These are phyloP conservation scores for Polietes domitor DNA, from an alignment of 2,888 invertebrate genomes.

Conservation along the genomic window DNA sequence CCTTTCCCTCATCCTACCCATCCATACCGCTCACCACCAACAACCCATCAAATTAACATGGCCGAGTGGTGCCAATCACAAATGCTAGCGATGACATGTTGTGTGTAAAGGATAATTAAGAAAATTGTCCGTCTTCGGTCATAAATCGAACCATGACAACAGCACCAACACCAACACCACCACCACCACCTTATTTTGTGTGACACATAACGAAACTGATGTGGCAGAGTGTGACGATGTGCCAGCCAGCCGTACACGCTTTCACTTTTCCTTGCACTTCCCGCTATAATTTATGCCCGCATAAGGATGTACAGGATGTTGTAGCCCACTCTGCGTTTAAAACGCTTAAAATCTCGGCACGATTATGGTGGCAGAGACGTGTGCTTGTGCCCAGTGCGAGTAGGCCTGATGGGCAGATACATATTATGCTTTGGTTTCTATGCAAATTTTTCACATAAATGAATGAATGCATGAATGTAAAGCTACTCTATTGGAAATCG, in stretches of 20 bases:
- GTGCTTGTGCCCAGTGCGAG: not conserved
- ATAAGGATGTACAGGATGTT: too few species aligned
- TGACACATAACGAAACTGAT: not conserved
- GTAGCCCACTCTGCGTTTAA: not conserved
- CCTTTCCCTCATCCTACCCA: too few species aligned
- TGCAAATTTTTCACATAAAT: slow-evolving; percentile 6
- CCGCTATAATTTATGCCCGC: too few species aligned
- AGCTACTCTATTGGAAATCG: not conserved
- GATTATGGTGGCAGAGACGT: not conserved
- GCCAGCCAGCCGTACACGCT: not conserved
- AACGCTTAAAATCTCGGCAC: not conserved
- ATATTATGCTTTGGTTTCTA: not conserved
- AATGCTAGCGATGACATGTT: too few species aligned
- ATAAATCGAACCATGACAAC: too few species aligned
- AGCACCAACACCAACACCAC: too few species aligned
- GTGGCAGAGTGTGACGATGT: not conserved
- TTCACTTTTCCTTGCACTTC: not conserved
- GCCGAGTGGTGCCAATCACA: too few species aligned
- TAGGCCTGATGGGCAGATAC: not conserved
- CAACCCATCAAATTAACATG: too few species aligned
- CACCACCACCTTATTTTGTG: too few species aligned
- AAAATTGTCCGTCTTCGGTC: too few species aligned
- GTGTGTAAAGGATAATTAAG: too few species aligned
- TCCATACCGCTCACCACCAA: too few species aligned
- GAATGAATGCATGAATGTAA: not conserved